Conservation (phyloP, 2,113 vertebrate genomes). For the Pterocles gutturalis region DNA sequence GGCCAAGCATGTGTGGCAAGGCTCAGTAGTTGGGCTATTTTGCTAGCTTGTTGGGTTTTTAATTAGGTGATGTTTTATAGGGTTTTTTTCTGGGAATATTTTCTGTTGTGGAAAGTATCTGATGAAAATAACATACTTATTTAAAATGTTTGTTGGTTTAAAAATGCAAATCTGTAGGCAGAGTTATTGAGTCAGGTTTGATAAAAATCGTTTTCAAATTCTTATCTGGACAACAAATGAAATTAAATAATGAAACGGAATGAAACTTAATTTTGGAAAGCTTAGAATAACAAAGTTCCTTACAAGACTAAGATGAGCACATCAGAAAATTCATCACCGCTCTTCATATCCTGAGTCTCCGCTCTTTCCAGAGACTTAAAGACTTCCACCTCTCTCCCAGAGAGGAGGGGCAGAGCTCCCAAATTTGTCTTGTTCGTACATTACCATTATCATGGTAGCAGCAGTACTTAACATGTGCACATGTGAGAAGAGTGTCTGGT, state of each 20-base stretch:
- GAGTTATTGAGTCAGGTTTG: background rate
- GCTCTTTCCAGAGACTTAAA: background rate
- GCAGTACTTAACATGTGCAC: background rate
- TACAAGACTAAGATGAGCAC: background rate
- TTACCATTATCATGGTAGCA: background rate
- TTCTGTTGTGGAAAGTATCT: background rate
- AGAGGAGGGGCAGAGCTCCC: background rate
- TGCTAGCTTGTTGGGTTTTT: background rate
- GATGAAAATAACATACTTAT: background rate
- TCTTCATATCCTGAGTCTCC: background rate
- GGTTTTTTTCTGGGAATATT: background rate
- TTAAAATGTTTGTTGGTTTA: background rate
- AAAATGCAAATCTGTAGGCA: background rate
- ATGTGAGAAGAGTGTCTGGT: background rate
- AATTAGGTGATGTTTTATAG: background rate
- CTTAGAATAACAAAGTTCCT: background rate
- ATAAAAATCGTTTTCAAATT: background rate
- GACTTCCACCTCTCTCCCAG: background rate
- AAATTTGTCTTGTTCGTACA: background rate
- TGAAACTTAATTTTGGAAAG: background rate
- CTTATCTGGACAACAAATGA: background rate
- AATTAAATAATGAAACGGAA: background rate
- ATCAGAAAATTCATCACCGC: background rate
- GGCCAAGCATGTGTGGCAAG: background rate
- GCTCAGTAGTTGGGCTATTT: background rate